Percentiles rank a stretch among this genome's conserved stretches.
These are phyloP conservation scores for Heliconius melpomene DNA, from an alignment of 1,140 invertebrate species.

Conservation along the genomic window DNA sequence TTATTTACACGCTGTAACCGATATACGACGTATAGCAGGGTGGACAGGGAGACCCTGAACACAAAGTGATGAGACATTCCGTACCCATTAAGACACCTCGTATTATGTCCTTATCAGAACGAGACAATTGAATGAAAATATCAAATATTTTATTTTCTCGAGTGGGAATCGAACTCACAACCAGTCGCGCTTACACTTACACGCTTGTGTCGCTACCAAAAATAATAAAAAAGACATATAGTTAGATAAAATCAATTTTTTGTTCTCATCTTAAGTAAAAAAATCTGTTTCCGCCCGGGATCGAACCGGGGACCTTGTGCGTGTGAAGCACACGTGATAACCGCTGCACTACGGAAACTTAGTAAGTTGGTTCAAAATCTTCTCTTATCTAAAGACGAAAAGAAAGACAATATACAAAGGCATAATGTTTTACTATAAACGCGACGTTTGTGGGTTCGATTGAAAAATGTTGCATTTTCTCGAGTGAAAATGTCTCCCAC, in stretches of 20 bases:
- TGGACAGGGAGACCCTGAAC: too few species aligned
- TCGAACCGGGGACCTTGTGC: slow-evolving; percentile 92
- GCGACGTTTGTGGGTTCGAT: not conserved
- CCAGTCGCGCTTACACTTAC: too few species aligned
- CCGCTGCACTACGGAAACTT: slow-evolving; percentile 12
- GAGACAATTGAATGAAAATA: too few species aligned
- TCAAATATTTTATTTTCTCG: not conserved
- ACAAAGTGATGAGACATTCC: too few species aligned
- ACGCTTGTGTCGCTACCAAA: too few species aligned
- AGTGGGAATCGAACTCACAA: not conserved
- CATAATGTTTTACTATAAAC: not conserved
- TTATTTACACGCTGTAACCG: too few species aligned
- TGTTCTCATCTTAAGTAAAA: not conserved
- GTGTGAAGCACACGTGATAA: slow-evolving; percentile 15
- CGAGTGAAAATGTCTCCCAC: too few species aligned
- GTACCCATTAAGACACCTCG: too few species aligned
- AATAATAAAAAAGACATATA: not conserved
- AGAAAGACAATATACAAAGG: not conserved
- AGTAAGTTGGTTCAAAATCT: too few species aligned
- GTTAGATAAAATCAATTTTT: not conserved
- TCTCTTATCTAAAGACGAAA: too few species aligned
- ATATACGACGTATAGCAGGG: too few species aligned
- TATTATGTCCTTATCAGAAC: too few species aligned
- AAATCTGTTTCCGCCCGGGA: slow-evolving; percentile 89
- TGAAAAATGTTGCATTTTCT: not conserved